Evolutionary conservation across 2,113 vertebrate genomes (phyloP).

Genomic region (Hiodon tergisus): DNA sequence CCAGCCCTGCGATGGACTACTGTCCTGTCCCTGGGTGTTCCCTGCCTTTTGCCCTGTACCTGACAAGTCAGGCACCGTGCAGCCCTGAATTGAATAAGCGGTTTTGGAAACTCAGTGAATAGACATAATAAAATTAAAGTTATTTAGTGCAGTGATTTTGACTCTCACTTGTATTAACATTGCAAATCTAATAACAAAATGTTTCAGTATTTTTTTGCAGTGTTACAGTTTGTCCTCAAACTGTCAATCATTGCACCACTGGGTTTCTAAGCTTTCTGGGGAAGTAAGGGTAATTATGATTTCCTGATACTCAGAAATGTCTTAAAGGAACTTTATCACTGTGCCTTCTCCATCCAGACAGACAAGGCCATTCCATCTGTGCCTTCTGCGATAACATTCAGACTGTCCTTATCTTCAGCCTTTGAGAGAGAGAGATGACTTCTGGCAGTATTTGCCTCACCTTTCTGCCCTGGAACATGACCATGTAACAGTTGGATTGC

Average conservation of each 20-base stretch:
- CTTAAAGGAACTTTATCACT: not conserved
- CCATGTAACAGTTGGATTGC: not conserved
- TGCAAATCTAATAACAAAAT: not conserved
- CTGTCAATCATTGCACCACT: not conserved
- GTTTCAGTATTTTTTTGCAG: not conserved
- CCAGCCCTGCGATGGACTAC: too few species aligned
- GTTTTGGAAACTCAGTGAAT: too few species aligned
- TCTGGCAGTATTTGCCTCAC: not conserved
- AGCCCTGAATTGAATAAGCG: too few species aligned
- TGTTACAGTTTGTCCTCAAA: not conserved
- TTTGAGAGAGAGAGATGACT: not conserved
- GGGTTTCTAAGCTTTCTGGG: not conserved
- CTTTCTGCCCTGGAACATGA: not conserved
- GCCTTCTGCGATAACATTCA: not conserved
- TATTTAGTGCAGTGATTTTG: too few species aligned
- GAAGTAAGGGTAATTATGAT: not conserved
- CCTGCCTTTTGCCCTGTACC: too few species aligned
- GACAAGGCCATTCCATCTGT: not conserved
- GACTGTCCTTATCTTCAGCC: too few species aligned
- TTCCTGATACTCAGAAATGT: not conserved
- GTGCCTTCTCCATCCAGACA: not conserved
- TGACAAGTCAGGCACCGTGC: too few species aligned
- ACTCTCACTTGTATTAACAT: too few species aligned
- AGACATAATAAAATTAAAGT: too few species aligned
- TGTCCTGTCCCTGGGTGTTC: too few species aligned